phyloP scores from a whole-genome alignment of 2,113 vertebrate species.

The Maccullochella peelii region DNA sequence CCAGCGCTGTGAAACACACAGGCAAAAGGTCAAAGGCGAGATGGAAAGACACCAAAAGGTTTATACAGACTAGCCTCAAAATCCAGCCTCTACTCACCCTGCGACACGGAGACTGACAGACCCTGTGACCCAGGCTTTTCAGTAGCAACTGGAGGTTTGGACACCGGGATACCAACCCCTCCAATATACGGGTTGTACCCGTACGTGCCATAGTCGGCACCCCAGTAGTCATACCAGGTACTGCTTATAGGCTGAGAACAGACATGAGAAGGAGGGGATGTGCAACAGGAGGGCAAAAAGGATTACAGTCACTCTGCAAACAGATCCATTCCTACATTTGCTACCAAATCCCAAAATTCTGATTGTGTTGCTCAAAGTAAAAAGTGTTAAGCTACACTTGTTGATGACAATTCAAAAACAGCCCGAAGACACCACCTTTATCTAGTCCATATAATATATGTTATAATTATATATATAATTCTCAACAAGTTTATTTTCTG shows the following conservation, averaged over 20 bases:
- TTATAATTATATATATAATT: no score
- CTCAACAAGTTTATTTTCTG: neutral
- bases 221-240: slow-evolving; percentile 99
- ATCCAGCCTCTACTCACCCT: slow-evolving; percentile 85
- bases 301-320: slow-evolving; percentile 20
- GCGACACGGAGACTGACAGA: slow-evolving; percentile 95
- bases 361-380: neutral
- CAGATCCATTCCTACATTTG: neutral
- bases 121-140: slow-evolving; percentile 96
- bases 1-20: slow-evolving; percentile 86
- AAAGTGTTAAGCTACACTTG: neutral
- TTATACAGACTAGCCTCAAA: neutral
- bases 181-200: slow-evolving; percentile 98
- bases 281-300: slow-evolving; percentile 13
- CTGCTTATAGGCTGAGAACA: slow-evolving; percentile 94
- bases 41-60: neutral
- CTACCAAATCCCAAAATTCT: neutral
- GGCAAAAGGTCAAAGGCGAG: neutral
- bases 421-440: neutral
- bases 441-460: no score
- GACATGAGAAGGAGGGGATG: slow-evolving; percentile 4
- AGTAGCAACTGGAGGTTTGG: slow-evolving; percentile 90
- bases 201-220: slow-evolving; percentile 96
- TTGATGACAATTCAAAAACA: neutral
- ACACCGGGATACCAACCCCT: slow-evolving; percentile 94